phyloP scores from a whole-genome alignment of 2,888 invertebrate species.

The Anorthoa munda region DNA sequence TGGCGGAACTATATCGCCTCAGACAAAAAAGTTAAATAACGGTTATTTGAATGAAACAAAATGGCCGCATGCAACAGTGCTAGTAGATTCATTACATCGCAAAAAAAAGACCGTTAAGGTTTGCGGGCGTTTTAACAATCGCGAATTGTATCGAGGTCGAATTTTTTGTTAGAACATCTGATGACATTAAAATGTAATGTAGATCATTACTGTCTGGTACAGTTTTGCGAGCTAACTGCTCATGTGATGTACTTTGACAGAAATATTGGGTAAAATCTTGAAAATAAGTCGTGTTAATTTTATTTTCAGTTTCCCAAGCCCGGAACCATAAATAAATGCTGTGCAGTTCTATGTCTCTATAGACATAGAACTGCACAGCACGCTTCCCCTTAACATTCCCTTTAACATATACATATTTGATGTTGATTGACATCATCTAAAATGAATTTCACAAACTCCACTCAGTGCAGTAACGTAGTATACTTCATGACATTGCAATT shows the following conservation, averaged over 20 bases:
- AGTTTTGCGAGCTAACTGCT: slow-evolving; percentile 14
- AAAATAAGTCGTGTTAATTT: background rate
- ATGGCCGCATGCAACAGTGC: slow-evolving; percentile 33
- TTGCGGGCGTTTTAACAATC: slow-evolving; percentile 62
- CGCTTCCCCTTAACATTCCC: too few relatives aligned
- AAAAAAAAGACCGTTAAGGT: slow-evolving; percentile 69
- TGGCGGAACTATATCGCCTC: slow-evolving; percentile 15
- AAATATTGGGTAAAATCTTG: background rate
- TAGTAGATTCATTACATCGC: slow-evolving; percentile 47
- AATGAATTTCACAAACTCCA: slow-evolving; percentile 12
- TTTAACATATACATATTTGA: background rate
- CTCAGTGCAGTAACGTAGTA: background rate
- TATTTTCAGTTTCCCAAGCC: background rate
- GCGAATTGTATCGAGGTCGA: slow-evolving; percentile 67
- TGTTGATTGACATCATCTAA: slow-evolving; percentile 17
- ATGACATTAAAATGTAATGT: slow-evolving; percentile 34
- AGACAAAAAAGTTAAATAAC: slow-evolving; percentile 44
- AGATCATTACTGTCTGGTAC: slow-evolving; percentile 20
- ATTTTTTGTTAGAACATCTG: slow-evolving; percentile 61
- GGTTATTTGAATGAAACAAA: slow-evolving; percentile 47
- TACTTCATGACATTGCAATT: background rate
- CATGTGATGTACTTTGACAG: background rate
- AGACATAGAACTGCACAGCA: too few relatives aligned
- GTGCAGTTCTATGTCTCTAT: too few relatives aligned
- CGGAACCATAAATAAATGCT: too few relatives aligned